Base-by-base conservation (phyloP, 30 jellyfish, hydroid and myxozoan species). In the Aurelia aurita complex sp. Pacific region DNA sequence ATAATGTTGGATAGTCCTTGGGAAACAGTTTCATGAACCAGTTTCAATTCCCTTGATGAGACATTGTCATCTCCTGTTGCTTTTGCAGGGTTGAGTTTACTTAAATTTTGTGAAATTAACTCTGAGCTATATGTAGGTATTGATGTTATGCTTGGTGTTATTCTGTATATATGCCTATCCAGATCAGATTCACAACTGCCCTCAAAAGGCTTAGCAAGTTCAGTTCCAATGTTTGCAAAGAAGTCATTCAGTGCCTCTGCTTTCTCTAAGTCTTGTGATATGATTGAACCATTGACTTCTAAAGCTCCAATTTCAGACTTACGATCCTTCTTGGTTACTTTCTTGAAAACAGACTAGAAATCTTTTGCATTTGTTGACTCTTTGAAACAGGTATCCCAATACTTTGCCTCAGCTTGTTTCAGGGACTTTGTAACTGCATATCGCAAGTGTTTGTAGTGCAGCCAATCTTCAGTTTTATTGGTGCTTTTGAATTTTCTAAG, bases 141-240 rank as follows among this genome's bases (percentile, higher is more conserved):
- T 64, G 74, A 64, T 64, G 74, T 64, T 13, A 64, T 64, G 74
- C 74, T 13, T 64, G 74, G 36, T 64, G 74, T 64, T 64, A 23
- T 64, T 64, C 74, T 64, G 38, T 64, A 64, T 64, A 64, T 64
- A 64, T 64, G 74, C 74, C 74, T 64, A 64, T 64, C 74, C 74
- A 64, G 74, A 64, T 64, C 33, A 64, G 74, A 64, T 32, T 64
- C 74, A 16, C 74, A 64, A 23, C 74, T 64, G 74, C 38, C 74
- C 74, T 64, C 74, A 64, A 64, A 64, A 64, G 74, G 74, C 36
- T 43, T 16, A 50, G 89, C 89, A 32, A 63, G 67, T 51, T 66
- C 69, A 32, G 74, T 57, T 38, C 91, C 91, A 81, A 81, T 69
- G 59, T 69, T 81, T 35, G 91, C 91, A 64, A 64, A 64, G 74